Base-by-base conservation (phyloP, 2,797 vertebrate genomes). In the Champsocephalus esox region DNA sequence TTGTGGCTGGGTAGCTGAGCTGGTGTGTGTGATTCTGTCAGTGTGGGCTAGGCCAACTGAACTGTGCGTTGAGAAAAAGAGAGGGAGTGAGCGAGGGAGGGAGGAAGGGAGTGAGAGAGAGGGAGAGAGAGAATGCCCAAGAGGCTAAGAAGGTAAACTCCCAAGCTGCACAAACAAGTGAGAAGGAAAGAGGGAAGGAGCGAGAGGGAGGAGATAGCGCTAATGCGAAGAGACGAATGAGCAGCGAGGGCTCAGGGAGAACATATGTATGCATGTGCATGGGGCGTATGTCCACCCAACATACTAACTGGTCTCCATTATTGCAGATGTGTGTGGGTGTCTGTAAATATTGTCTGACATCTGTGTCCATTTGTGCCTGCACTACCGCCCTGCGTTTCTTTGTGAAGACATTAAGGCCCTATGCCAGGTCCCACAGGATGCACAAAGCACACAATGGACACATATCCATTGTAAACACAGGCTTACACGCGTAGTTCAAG, bases 131-230 rank as follows among this genome's bases (percentile, higher is more conserved):
- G 56, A 63, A 89, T 88, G 84, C 91, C 90, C 88, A 85, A 84
- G 87, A 93, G 92, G 89, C 86, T 81, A 79, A 88, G 90, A 88
- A 92, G 92, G 91, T 91, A 91, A 83, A 90, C 90, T 92, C 87
- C 86, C 85, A 83, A 90, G 91, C 89, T 88, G 87, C 89, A 91
- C 89, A 93, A 92, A 92, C 89, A 92, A 92, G 89, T 67, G 77
- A 80, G 84, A 78, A 87, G 79, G 80, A 83, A 87, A 72, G 51
- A 28, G 59, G 54, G 70, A 79, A 71, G 57, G 49, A 49, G 74
- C 57, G 32, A 43, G 54, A 84, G 78, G 76, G 87, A 89, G 80
- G 82, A 86, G 85, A 89, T 59, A 66, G 86, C 73, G 8, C 79
- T 91, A 93, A 91, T 77, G 70, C 86, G 81, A 84, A 64, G 68